phyloP scores from a whole-genome alignment of 64 coral and sea anemone genomes.

The Dendronephthya gigantea region DNA sequence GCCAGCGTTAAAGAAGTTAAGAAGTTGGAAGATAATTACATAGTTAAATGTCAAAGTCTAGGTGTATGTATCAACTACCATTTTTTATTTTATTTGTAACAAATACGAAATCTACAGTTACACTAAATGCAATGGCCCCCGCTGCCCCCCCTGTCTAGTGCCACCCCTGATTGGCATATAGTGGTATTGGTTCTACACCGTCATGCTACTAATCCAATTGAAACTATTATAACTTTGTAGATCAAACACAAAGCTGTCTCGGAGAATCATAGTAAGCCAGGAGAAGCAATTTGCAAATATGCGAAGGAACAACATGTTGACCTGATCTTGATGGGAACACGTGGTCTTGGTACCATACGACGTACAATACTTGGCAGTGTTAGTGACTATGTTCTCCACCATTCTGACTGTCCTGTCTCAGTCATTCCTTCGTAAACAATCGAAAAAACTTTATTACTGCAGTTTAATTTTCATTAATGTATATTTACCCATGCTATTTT shows the following conservation, averaged over 20 bases:
- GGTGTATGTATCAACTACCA: not conserved
- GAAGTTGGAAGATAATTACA: constrained; percentile 5
- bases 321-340: constrained; percentile 50
- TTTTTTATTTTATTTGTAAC: no score
- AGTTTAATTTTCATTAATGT: no score
- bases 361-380: constrained; percentile 85
- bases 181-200: no score
- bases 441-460: no score
- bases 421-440: constrained; percentile 36
- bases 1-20: constrained; percentile 7
- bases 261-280: constrained; percentile 1
- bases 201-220: no score
- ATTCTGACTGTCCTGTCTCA: constrained; percentile 54
- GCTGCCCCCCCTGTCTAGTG: no score
- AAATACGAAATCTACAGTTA: no score
- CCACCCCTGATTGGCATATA: no score
- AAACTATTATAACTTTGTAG: not conserved
- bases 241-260: not conserved
- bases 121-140: no score
- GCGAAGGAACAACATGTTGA: constrained; percentile 45
- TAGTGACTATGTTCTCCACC: constrained; percentile 80
- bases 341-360: constrained; percentile 51
- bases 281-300: constrained; percentile 63
- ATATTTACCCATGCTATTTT: no score
- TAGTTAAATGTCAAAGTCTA: not conserved